Percentiles rank a stretch among this genome's conserved stretches.
Conservation (phyloP, 2,113 vertebrate genomes). For the mouse (Mus musculus) region GRCm39 chr8:116983501-116984000, state of each 20-base stretch:
- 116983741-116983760: not conserved
- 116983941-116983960: not conserved
- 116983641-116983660: not conserved
- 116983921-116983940: not conserved
- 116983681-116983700: not conserved
- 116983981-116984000: not conserved
- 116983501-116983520: not conserved
- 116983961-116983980: not conserved
- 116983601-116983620: not conserved
- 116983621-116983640: not conserved
- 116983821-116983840: not conserved
- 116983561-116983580: not conserved
- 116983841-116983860: not conserved
- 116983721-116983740: constrained; percentile 24
- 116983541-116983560: not conserved
- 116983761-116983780: not conserved
- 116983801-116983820: not conserved
- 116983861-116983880: not conserved
- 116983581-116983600: not conserved
- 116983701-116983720: not conserved
- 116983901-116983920: not conserved
- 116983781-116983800: not conserved
- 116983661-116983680: not conserved
- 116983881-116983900: not conserved
- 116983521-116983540: not conserved